Evolutionary conservation across 2,797 vertebrate genomes (phyloP), one percentile per base, ranked within the genome.

Genomic region (Silurus lanzhouensis): DNA sequence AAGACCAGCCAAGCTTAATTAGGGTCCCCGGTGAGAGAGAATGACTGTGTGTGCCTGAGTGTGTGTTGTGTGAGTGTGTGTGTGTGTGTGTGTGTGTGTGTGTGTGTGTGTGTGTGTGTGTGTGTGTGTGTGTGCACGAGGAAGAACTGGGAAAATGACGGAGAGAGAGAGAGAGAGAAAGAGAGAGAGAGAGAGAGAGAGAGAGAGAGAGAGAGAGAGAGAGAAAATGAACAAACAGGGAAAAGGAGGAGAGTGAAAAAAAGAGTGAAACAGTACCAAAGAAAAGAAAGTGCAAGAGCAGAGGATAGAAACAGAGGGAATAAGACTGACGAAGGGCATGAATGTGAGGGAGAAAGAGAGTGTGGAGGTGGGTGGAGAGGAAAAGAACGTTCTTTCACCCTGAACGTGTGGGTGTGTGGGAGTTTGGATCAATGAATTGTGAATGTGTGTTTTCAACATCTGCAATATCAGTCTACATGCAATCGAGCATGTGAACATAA

Each of bases 1-100:
- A 96, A 96, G 94, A 92, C 94, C 93, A 92, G 92, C 90, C 93
- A 94, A 94, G 94, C 94, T 95, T 95, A 96, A 96, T 96, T 95
- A 96, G 95, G 94, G 93, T 95, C 95, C 95, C 95, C 94, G 92
- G 89, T 89, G 88, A 90, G 92, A 91, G 90, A 87, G 91, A 87
- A 90, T 87, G 83, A 90, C 89, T 88, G 89, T 85, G 90, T 91
- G 78, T 83, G 87, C 83, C 86, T 89, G 81, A 82, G 84, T 81
- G 88, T 89, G 83, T 89, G 80, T 74, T 38, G 31, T 38, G 31
- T 38, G 31, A 38, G 31, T 38, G 31, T 38, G 38, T 38, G 38
- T 4, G 31, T 38, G 31, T 38, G 31, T 38, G 31, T 2, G 31
- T 38, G 31, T 38, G 31, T 38, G 31, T 2, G 70, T 82, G 81